Evolutionary conservation across 2,888 invertebrate species (phyloP), one percentile per base, ranked within the genome.

Genomic region (Conops quadrifasciatus): DNA sequence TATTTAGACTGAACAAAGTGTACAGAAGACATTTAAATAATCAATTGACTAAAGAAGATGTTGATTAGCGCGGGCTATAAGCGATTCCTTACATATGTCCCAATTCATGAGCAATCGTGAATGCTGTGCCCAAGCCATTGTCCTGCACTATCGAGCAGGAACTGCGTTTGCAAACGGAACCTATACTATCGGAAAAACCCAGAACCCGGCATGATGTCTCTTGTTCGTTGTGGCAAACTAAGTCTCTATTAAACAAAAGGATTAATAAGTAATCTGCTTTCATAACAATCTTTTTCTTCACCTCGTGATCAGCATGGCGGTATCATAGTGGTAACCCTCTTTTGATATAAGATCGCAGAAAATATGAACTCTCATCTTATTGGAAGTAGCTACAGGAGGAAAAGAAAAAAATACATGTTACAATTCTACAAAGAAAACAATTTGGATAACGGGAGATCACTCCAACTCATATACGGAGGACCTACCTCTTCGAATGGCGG

Each of bases 81-180:
- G 2, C 11, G 15, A 11, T 5, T 19, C 24, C 92, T 90, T 87
- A 95, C 94, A 94, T 90, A 84, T 96, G 96, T 63, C 95, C 96
- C 74, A 96, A 87, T 87, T 96, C 96, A 81, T 96, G 96, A 36
- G 95, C 95, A 76, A 96, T 94, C 15, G 95, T 96, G 82, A 94
- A 96, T 1, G 95, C 94, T 28, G 95, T 92, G 64, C 93, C 91
- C 63, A 96, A 87, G 1, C 96, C 96, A n/a, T n/a, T n/a, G n/a
- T n/a, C n/a, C n/a, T n/a, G n/a, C n/a, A n/a, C n/a, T n/a, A n/a
- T n/a, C n/a, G 95, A 92, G 83, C 96, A 96, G n/a, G 91, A 89
- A 72, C 88, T 86, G 1, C 88, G 86, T 77, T 90, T 90, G 83
- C 96, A 96, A 89, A 95, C 94, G 28, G 93, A 92, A 49, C 93